Evolutionary conservation across 2,888 invertebrate genomes (phyloP), one percentile per base, ranked within the genome.

Genomic region (Chalcis sispes): DNA sequence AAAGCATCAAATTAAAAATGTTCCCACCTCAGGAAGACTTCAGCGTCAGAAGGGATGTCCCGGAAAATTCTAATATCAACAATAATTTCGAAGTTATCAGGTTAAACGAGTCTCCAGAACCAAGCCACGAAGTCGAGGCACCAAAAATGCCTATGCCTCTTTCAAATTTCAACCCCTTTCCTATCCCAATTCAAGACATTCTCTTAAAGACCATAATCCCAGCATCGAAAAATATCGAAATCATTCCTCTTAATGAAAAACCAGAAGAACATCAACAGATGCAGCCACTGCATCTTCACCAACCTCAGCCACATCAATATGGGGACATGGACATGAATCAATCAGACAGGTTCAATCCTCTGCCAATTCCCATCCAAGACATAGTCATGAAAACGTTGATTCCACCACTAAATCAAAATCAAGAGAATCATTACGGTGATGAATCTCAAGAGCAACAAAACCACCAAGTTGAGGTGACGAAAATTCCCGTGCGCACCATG

Each of bases 1-100:
- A 79, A 61, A 76, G 76, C 56, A 69, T 79, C 36, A 79, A 76
- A 32, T 36, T 78, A 20, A 76, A 73, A 40, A 15, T 76, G 15
- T 25, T 73, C 27, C 76, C 78, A n/a, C 50, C 64, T 15, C 77
- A 75, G 25, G 78, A 75, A 2, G 78, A 78, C 2, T 75, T 72
- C 32, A 18, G 18, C 7, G 48, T n/a, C n/a, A 56, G 69, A 1
- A 27, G 64, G 7, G 67, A 66, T 15, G 5, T 18, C 1, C 52
- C 70, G 0, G 52, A 27, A 13, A 58, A 56, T 1, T 54, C 27
- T 15, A 15, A 13, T 10, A n/a, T n/a, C n/a, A 61, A 58, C 25
- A 50, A 59, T 20, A 73, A 78, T 46, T 71, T 78, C 23, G 73
- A 76, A 27, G 58, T 78, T 7, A 71, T 78, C 29, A 42, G 75